Evolutionary conservation across 2,888 invertebrate genomes (phyloP).

Genomic region (Lepidocyrtoides sp.): DNA sequence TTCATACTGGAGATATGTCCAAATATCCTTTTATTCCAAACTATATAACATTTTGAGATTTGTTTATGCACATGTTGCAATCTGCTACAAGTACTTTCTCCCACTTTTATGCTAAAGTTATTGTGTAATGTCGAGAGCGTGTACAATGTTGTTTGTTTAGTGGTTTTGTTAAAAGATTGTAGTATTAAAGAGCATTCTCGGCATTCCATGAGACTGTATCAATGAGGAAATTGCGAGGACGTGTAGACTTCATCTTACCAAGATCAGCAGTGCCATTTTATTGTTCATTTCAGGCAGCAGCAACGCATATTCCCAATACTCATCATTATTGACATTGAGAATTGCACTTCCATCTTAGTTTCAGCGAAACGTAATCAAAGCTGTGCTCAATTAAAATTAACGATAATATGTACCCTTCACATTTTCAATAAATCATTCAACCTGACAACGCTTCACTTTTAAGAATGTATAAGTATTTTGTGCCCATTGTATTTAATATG

Average conservation of each 20-base stretch:
- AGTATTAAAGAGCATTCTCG: background rate
- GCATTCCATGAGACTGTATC: background rate
- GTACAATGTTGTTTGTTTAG: background rate
- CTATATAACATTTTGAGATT: no score
- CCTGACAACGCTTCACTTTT: no score
- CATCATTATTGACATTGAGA: background rate
- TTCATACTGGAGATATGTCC: no score
- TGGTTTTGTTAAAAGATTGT: background rate
- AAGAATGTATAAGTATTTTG: no score
- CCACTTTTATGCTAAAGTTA: no score
- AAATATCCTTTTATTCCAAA: no score
- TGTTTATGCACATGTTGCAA: no score
- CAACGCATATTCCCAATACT: no score
- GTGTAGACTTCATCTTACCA: background rate
- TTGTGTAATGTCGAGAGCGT: no score
- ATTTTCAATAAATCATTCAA: background rate
- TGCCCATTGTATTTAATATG: no score
- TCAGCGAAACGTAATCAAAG: background rate
- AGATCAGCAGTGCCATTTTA: background rate
- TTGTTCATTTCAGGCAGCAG: background rate
- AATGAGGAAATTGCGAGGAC: background rate
- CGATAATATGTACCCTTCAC: background rate
- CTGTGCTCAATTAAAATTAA: background rate
- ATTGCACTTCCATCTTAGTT: background rate
- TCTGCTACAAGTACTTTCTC: no score